phyloP scores from a whole-genome alignment of 2,797 vertebrate genomes.

The Melanotaenia boesemani region DNA sequence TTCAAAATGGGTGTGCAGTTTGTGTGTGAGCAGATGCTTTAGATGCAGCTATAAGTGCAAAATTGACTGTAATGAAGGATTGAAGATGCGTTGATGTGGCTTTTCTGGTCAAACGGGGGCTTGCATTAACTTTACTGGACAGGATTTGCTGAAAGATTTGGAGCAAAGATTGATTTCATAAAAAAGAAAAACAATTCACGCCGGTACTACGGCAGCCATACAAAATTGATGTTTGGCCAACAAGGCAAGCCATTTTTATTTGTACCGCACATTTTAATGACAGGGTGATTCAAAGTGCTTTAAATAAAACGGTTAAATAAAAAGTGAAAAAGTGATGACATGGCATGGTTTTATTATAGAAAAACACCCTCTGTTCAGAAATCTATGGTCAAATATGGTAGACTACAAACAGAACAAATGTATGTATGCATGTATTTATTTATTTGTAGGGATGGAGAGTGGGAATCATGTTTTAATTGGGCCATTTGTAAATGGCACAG shows the following conservation, averaged over 20 bases:
- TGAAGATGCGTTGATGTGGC: no score
- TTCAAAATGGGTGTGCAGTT: neutral
- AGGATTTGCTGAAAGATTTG: conserved; percentile 20
- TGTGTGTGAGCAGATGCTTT: conserved; percentile 49
- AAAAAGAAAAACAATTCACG: conserved; percentile 18
- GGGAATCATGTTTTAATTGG: conserved; percentile 53
- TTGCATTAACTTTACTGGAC: neutral
- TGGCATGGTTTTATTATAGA: conserved; percentile 50
- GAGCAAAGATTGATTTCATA: conserved; percentile 41
- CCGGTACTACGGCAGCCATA: conserved; percentile 15
- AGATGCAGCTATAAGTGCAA: conserved; percentile 1
- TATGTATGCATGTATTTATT: neutral
- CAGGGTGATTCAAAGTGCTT: no score
- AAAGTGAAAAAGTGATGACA: conserved; percentile 33
- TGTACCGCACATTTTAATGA: no score
- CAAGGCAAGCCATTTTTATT: no score
- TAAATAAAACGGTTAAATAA: conserved; percentile 23
- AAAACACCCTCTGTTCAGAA: neutral
- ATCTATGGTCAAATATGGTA: neutral
- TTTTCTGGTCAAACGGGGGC: no score
- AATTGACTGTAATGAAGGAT: no score
- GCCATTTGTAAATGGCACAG: conserved; percentile 66
- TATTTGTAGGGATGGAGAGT: neutral
- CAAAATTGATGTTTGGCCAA: neutral
- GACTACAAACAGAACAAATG: neutral